Conservation (phyloP, 2,888 invertebrate genomes). For the Petrolisthes manimaculis region DNA sequence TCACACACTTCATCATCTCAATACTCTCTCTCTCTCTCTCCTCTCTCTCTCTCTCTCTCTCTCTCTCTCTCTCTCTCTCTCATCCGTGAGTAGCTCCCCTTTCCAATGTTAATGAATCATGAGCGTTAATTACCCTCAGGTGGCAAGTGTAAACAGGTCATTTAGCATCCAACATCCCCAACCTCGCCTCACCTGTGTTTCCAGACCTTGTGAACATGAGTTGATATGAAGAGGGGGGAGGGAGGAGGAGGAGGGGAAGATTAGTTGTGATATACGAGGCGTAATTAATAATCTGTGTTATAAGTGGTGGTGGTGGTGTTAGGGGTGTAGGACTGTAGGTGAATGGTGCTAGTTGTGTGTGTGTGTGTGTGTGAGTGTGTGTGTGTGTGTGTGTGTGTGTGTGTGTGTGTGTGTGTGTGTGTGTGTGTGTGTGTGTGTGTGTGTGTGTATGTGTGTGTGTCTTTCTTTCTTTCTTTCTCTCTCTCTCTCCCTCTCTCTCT, state of each 20-base stretch:
- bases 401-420: too few species aligned
- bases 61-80: slow-evolving; percentile 18
- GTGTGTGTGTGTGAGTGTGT: too few species aligned
- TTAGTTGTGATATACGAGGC: background rate
- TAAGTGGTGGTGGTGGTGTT: background rate
- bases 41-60: slow-evolving; percentile 18
- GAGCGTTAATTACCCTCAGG: background rate
- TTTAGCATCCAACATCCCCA: too few species aligned
- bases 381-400: too few species aligned
- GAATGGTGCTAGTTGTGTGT: background rate
- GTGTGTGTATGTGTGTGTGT: too few species aligned
- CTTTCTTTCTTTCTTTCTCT: background rate
- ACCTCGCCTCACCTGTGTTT: background rate
- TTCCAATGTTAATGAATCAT: background rate
- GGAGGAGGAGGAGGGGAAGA: background rate
- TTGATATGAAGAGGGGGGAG: background rate
- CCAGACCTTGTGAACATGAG: slow-evolving; percentile 8
- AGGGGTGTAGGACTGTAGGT: background rate
- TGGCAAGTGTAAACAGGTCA: too few species aligned
- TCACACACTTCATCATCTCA: background rate
- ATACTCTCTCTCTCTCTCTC: background rate
- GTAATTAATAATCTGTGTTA: background rate
- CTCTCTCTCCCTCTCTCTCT: background rate
- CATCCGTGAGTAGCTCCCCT: background rate
- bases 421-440: too few species aligned